A percentile compares a stretch with the other conserved stretches of the same genome.
These are phyloP conservation scores for Drosophila sucinea DNA, from an alignment of 1,140 invertebrate genomes.

Conservation along the genomic window DNA sequence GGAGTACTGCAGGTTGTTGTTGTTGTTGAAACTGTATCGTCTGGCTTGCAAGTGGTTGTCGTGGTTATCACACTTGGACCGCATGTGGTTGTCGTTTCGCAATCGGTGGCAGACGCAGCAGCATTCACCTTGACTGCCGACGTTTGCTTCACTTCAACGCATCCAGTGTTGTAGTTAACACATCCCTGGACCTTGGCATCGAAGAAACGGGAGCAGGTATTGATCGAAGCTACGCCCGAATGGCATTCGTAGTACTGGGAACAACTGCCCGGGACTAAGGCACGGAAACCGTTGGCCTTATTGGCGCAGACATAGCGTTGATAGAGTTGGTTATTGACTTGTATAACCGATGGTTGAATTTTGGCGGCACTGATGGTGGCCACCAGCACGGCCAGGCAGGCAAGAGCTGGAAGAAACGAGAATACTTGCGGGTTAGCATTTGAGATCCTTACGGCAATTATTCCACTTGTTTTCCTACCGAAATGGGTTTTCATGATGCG, in stretches of 20 bases:
- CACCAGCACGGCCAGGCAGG: slow-evolving; percentile 53
- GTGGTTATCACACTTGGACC: slow-evolving; percentile 37
- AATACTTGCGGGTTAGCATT: slow-evolving; percentile 33
- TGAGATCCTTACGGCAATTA: not conserved
- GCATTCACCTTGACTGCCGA: not conserved
- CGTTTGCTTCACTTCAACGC: slow-evolving; percentile 41
- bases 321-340: slow-evolving; percentile 65
- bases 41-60: slow-evolving; percentile 33
- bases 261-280: slow-evolving; percentile 74
- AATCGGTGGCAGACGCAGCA: not conserved
- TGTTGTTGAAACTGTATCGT: not conserved
- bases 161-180: slow-evolving; percentile 68
- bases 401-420: slow-evolving; percentile 44
- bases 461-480: slow-evolving; percentile 33
- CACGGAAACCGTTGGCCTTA: slow-evolving; percentile 61
- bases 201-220: slow-evolving; percentile 59
- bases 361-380: slow-evolving; percentile 44
- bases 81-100: slow-evolving; percentile 13
- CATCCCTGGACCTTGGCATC: slow-evolving; percentile 56
- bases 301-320: slow-evolving; percentile 59
- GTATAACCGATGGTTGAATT: slow-evolving; percentile 37
- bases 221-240: slow-evolving; percentile 48
- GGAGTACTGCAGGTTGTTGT: not conserved
- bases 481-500: slow-evolving; percentile 54
- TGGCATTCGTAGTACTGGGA: slow-evolving; percentile 72